Evolutionary conservation across 2,888 invertebrate species (phyloP), one percentile per base, ranked within the genome.

Genomic region (Agrotis clavis): DNA sequence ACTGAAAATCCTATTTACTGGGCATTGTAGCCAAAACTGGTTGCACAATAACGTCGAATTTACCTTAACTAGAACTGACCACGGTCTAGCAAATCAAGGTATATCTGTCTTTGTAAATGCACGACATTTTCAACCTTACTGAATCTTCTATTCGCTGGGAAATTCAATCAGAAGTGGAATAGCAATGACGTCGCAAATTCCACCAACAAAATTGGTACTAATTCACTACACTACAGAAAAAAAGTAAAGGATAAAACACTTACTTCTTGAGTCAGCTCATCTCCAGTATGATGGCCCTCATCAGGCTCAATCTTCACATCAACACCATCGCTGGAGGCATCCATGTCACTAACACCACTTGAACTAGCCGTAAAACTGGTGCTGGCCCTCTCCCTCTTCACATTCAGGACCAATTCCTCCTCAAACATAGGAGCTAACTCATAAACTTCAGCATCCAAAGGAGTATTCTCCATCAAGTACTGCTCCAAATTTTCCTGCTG

Each of bases 261-360:
- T 80, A 96, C 96, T 95, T 96, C 96, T 86, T 96, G 96, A 0
- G 96, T 96, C 72, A 96, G 89, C 82, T 96, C 96, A 70, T 96
- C 96, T 0, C 96, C 96, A 16, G 93, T 94, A 67, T 95, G 96
- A 71, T 95, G 93, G 0, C 95, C 96, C 60, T 96, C 96, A 81
- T 96, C 96, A 18, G 94, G 91, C 83, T 96, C 96, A 77, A 91
- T 76, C 84, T 96, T 96, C 56, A 95, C 88, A 73, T 95, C 94
- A n/a, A 89, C 88, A 68, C 88, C 85, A 66, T 92, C 93, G 67
- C 88, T 91, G 2, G 94, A 93, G 41, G 88, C 79, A 73, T 95
- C 95, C 94, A 96, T 94, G 84, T 96, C 96, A 88, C 96, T 96
- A 71, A 96, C 94, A 86, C 96, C 96, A 89, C 96, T 96, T 1